These are phyloP conservation scores for Baryphthengus martii DNA, from an alignment of 2,113 vertebrate genomes.

Conservation along the genomic window DNA sequence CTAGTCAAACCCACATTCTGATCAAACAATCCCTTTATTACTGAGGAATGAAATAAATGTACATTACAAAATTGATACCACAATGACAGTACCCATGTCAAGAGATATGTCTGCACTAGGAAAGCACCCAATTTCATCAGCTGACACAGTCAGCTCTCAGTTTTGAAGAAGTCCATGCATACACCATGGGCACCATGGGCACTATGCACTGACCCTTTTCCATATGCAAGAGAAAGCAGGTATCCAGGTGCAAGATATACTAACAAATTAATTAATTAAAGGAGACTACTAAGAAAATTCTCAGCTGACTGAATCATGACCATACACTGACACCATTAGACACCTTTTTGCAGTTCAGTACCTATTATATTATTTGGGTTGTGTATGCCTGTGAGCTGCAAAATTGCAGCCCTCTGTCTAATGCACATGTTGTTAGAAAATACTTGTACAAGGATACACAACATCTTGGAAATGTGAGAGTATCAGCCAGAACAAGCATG, in stretches of 20 bases:
- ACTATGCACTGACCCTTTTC: rapidly evolving
- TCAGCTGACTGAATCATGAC: background rate
- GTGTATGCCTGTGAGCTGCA: background rate
- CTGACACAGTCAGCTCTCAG: background rate
- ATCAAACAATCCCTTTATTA: background rate
- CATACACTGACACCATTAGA: background rate
- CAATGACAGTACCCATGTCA: background rate
- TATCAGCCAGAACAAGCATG: background rate
- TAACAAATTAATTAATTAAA: background rate
- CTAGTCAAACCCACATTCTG: background rate
- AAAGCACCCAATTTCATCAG: background rate
- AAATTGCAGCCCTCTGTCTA: background rate
- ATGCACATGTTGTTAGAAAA: background rate
- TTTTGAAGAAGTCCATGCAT: background rate
- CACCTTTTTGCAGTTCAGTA: background rate
- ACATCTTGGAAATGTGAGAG: background rate
- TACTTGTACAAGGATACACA: background rate
- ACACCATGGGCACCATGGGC: background rate
- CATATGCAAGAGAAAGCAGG: background rate
- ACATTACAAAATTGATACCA: background rate
- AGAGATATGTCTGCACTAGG: background rate
- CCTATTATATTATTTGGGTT: background rate
- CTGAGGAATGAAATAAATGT: background rate
- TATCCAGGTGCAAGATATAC: background rate
- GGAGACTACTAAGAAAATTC: background rate